These are phyloP conservation scores for Napeogenes sylphis DNA, from an alignment of 2,888 invertebrate species.

Conservation along the genomic window DNA sequence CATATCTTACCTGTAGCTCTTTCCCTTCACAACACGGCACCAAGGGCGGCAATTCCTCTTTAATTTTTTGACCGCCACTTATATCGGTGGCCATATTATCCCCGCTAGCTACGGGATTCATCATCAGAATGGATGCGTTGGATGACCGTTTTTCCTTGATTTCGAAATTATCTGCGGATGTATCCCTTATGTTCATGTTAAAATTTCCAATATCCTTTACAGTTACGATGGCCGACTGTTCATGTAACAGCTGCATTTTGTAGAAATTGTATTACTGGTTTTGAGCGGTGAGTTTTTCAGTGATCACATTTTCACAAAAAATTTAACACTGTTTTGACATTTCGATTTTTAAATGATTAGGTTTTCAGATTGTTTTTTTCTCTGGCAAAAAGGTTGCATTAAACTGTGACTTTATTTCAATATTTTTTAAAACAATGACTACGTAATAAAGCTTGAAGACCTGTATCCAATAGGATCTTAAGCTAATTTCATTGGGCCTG, in stretches of 20 bases:
- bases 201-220: conserved; percentile 44
- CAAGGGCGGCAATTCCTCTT: conserved; percentile 60
- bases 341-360: conserved; percentile 52
- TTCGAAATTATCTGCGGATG: conserved; percentile 50
- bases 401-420: not conserved
- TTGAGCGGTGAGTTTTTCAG: conserved; percentile 35
- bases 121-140: conserved; percentile 51
- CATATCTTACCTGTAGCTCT: conserved; percentile 51
- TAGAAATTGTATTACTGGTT: conserved; percentile 25
- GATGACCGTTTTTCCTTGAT: conserved; percentile 64
- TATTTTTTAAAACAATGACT: not conserved
- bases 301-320: conserved; percentile 54
- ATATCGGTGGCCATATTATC: conserved; percentile 61
- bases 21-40: conserved; percentile 70
- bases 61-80: conserved; percentile 57
- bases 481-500: conserved; percentile 8
- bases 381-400: conserved; percentile 12
- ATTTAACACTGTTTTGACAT: conserved; percentile 52
- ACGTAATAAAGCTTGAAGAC: not conserved
- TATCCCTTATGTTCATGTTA: conserved; percentile 39
- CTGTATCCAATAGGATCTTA: conserved; percentile 8
- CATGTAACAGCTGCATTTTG: conserved; percentile 62
- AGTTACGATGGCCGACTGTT: conserved; percentile 46
- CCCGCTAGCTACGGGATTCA: conserved; percentile 71
- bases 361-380: conserved; percentile 13